Evolutionary conservation across 2,888 invertebrate genomes (phyloP), one percentile per base, ranked within the genome.

Genomic region (Volucella zonaria): DNA sequence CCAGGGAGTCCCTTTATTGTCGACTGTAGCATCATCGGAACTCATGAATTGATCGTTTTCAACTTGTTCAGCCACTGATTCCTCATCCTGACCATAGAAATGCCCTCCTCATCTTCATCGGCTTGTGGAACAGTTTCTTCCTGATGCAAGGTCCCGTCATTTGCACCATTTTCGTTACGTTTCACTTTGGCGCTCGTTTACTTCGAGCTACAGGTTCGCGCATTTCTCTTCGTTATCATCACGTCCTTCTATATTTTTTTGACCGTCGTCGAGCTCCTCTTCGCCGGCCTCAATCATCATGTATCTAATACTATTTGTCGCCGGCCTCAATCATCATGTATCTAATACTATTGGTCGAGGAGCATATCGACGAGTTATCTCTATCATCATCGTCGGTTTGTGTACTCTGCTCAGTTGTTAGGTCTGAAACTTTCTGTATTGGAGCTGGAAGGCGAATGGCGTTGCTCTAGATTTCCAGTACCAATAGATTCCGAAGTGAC

Each of bases 371-470:
- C 66, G 77, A 76, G 56, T 78, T 86, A 11, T 86, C 86, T 31
- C 31, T 86, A 11, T 86, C 86, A 68, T 80, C 85, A 51, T 82
- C 81, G 43, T 88, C 89, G 38, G 89, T 89, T 80, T 89, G 88
- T 6, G 89, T 88, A 42, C 74, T 78, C 54, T 78, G 82, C 61
- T 86, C 82, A 58, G 15, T 82, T 38, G 70, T 82, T 51, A 59
- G 67, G 74, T 74, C 76, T 31, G 77, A 74, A 42, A 71, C 70
- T 83, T 61, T 31, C 31, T 6, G 31, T 31, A 31, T 31, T 6
- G 31, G 31, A 31, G 31, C 76, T 42, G 51, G 47, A 66, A 45
- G 73, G 67, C 54, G 52, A 56, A 56, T 66, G 43, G 62, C 73
- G 64, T 74, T 70, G 81, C 64, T 79, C 73, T 31, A 47, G 3